Evolutionary conservation across 2,888 invertebrate genomes (phyloP), one percentile per base, ranked within the genome.

Genomic region (Agrochola macilenta): DNA sequence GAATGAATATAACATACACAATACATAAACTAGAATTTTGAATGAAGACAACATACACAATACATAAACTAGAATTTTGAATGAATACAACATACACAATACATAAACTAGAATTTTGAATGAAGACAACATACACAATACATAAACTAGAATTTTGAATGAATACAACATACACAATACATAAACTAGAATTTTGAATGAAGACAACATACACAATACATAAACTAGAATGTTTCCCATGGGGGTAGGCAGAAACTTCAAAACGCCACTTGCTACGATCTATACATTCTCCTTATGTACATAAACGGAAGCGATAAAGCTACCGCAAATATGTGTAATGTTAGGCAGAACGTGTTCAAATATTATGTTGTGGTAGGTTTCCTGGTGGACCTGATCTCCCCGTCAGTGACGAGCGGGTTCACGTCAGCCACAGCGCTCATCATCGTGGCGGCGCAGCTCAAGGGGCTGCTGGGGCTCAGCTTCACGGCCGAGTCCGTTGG

Each of bases 361-460:
- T 49, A 30, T 72, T 30, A 14, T 26, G 20, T 49, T 49, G 20
- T 43, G 60, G n/a, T 20, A 98, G 99, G 98, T 73, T 98, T 98
- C 93, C 95, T 99, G 86, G 98, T 99, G 76, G 98, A 98, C 89
- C 98, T 99, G 91, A 99, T 99, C 88, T 98, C 99, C 0, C 97
- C 98, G 46, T 98, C 98, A 17, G 98, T 99, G 72, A 98, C 98
- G 30, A 98, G 98, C 85, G 98, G 98, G 2, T 99, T 99, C 93
- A 98, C 98, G 63, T 98, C 98, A 2, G 98, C 98, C 17, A 98
- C 98, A 35, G 98, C 99, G 0, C 93, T 98, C 20, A 98, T 98
- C 88, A 98, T 99, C 87, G 97, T 98, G 61, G 96, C 97, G 57
- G 97, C 98, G 11, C 99, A 99, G 94, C 87, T 98, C 23, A 98